Evolutionary conservation across 2,888 invertebrate species (phyloP).

Genomic region (Neelides folsomi): DNA sequence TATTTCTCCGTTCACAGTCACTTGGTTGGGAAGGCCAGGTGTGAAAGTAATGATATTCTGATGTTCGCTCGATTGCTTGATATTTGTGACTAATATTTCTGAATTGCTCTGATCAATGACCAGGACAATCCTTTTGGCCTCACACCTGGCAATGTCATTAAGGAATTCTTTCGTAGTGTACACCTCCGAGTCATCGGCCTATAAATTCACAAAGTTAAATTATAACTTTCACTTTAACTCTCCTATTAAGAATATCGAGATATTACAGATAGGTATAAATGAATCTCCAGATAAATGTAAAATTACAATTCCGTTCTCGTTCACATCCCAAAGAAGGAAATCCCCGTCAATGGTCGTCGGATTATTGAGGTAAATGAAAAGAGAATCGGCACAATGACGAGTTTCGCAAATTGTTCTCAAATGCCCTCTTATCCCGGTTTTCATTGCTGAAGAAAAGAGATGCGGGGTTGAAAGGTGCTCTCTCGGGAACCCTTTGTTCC

Average conservation of each 20-base stretch:
- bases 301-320: conserved; percentile 41
- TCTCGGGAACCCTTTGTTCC: background rate
- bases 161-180: conserved; percentile 42
- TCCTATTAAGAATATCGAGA: background rate
- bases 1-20: conserved; percentile 24
- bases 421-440: conserved; percentile 41
- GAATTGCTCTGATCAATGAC: conserved; percentile 43
- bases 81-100: conserved; percentile 31
- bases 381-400: conserved; percentile 41
- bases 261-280: background rate
- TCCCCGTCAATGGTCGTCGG: conserved; percentile 41
- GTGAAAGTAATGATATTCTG: conserved; percentile 25
- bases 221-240: background rate
- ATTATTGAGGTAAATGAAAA: conserved; percentile 42
- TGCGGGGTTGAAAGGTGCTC: conserved; percentile 1
- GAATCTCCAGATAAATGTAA: background rate
- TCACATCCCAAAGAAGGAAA: conserved; percentile 42
- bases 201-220: background rate
- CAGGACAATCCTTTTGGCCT: conserved; percentile 40
- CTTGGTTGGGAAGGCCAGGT: conserved; percentile 19
- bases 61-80: conserved; percentile 24
- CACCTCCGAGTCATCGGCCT: conserved; percentile 36
- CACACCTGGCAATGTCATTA: conserved; percentile 39
- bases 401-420: conserved; percentile 40
- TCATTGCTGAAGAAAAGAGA: conserved; percentile 33